Evolutionary conservation across 2,888 invertebrate genomes (phyloP), one percentile per base, ranked within the genome.

Genomic region (Nebria salina): DNA sequence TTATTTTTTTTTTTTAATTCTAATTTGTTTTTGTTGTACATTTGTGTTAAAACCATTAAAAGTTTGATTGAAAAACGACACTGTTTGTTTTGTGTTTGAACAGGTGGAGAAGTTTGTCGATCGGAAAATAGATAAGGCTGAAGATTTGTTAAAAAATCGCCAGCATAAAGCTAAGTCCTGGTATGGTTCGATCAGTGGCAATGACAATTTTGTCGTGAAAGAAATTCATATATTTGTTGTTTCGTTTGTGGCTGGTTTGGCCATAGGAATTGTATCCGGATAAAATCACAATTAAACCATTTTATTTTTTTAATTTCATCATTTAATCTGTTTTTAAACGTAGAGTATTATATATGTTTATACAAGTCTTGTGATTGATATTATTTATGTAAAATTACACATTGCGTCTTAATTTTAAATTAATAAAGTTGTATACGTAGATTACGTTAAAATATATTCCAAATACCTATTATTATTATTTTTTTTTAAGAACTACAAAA

Each of bases 21-120:
- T 75, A 72, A 54, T 54, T 54, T 54, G 54, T 54, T 54, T 54
- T 6, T 54, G 6, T 54, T 65, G 77, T 70, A 81, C 42, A 78
- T 76, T 42, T 64, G 65, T 82, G 15, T 72, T 7, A 11, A 13
- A 68, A 68, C 25, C 4, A 66, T 41, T 79, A 80, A 66, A 25
- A 68, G 5, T 68, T 15, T 25, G 13, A 25, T n/a, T 68, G 25
- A 6, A 25, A 68, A 25, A 68, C 6, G 13, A 68, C 7, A 15
- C 13, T 82, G 41, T 72, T 81, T 83, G 78, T 82, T 82, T 83
- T 85, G 83, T 83, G 83, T 83, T 84, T 85, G 88, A 91, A 74
- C 90, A 96, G 96, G 92, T 95, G 85, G 96, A 95, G 89, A 91
- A 94, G 87, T 96, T 91, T 91, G 93, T 96, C 83, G 96, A 96